A percentile compares a stretch with the other conserved stretches of the same genome.
These are phyloP conservation scores for Penaeus monodon DNA, from an alignment of 2,888 invertebrate genomes.

Conservation along the genomic window DNA sequence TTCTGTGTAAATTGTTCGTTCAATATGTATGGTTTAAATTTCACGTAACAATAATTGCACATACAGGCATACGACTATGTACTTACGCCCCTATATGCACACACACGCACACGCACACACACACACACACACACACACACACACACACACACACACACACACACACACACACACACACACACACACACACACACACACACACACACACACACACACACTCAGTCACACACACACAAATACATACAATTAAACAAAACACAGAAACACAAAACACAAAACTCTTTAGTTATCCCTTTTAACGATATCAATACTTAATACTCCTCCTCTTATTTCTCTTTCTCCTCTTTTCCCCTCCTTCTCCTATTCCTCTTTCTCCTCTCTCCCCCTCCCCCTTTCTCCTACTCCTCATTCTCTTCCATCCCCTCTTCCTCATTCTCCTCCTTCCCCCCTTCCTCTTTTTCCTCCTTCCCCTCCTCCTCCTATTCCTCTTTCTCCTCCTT, in stretches of 20 bases:
- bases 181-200: not conserved
- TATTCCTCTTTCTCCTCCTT: not conserved
- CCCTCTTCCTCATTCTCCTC: not conserved
- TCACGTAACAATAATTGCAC: too few species aligned
- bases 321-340: not conserved
- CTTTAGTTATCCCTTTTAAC: too few species aligned
- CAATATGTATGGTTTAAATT: too few species aligned
- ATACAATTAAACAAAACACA: not conserved
- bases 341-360: not conserved
- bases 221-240: not conserved
- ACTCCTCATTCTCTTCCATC: not conserved
- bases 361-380: not conserved
- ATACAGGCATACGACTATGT: too few species aligned
- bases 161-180: not conserved
- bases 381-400: not conserved
- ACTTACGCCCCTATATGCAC: not conserved
- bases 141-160: too few species aligned
- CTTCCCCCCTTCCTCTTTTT: not conserved
- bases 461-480: not conserved
- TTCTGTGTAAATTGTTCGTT: too few species aligned
- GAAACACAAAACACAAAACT: too few species aligned
- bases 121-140: too few species aligned
- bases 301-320: too few species aligned
- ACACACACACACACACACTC: not conserved
- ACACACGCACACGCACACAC: too few species aligned